Conservation (phyloP, 1,140 invertebrate species). For the Melitaea cinxia region DNA sequence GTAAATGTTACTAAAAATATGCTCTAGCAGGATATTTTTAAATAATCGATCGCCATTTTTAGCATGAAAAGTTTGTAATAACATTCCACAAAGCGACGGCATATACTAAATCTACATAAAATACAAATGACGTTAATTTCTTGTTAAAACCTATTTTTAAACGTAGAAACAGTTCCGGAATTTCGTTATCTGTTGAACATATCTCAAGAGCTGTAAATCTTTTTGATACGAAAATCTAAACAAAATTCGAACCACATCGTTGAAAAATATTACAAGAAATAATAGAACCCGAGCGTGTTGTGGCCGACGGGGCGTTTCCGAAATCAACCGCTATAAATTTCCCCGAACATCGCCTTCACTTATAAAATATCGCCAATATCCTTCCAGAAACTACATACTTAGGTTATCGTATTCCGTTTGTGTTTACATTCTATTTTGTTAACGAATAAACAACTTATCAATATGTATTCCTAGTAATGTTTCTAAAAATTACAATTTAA, state of each 20-base stretch:
- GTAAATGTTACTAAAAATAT: too few species aligned
- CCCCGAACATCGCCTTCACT: slow-evolving; percentile 2
- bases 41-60: background rate
- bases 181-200: background rate
- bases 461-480: too few species aligned
- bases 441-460: background rate
- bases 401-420: background rate
- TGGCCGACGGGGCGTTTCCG: slow-evolving; percentile 6
- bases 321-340: slow-evolving; percentile 9
- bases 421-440: background rate
- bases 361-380: slow-evolving; percentile 8
- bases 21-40: too few species aligned
- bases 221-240: slow-evolving; percentile 1
- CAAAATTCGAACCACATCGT: background rate
- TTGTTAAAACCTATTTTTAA: background rate
- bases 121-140: background rate
- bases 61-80: background rate
- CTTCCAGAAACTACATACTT: background rate
- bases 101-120: background rate
- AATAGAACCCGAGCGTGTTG: slow-evolving; percentile 7
- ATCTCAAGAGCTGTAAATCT: slow-evolving; percentile 8
- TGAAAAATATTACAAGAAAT: slow-evolving; percentile 15
- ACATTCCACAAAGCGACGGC: background rate
- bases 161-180: background rate
- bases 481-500: too few species aligned